Evolutionary conservation across 2,888 invertebrate genomes (phyloP), one percentile per base, ranked within the genome.

Genomic region (Odontothrips loti): DNA sequence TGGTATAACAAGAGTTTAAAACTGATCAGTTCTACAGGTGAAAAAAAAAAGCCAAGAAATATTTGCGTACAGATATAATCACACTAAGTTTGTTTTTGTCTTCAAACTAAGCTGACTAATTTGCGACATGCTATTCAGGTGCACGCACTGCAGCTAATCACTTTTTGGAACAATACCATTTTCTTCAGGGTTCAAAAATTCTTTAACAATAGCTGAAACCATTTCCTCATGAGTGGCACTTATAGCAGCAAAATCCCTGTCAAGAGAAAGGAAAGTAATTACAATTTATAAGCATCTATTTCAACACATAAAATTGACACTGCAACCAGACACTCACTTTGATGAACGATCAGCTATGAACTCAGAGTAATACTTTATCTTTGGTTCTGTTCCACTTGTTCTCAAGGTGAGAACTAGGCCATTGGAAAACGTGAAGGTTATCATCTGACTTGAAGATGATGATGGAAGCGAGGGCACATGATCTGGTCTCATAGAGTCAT

Each of bases 321-420:
- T 79, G 15, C 63, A 51, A 63, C 47, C 15, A 63, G 79, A 47
- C 82, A 88, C 89, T 89, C 88, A 92, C 91, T 88, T 90, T 85
- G 92, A 89, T 27, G 89, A 89, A 20, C 93, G 92, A 79, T 90
- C 87, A 82, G 93, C 93, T 84, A 95, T 93, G 82, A 96, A 89
- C 87, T 98, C 99, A 0, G 96, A 94, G 88, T 99, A 99, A 88
- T 98, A 99, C 89, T 99, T 99, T 85, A 99, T 92, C 88, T 99
- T 99, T 78, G 99, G 99, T 87, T 99, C 99, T 0, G 99, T 99
- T 79, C 99, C 99, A 87, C 98, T 98, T 0, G 98, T 97, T 83
- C 99, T 91, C 51, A 99, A 88, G 0, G 97, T 98, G 1, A 95
- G 91, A 12, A 94, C 92, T 83, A 96, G 90, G 0, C 97, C 97